Percentiles rank a stretch among this genome's conserved stretches.
Conservation (phyloP, 2,113 vertebrate genomes). For the Dipodomys ordii region DNA sequence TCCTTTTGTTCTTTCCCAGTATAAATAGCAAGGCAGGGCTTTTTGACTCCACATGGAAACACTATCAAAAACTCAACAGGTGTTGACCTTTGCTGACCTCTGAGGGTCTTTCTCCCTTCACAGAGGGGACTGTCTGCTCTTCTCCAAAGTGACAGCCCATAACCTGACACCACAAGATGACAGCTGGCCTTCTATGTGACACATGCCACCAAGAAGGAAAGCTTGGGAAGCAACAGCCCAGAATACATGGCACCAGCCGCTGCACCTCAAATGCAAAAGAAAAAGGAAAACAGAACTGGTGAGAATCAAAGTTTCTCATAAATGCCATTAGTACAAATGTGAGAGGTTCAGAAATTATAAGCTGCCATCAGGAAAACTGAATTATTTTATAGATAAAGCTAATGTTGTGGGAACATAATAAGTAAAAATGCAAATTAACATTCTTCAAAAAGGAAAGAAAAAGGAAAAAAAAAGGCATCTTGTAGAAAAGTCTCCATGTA, state of each 20-base stretch:
- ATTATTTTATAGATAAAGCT: slow-evolving; percentile 51
- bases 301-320: background rate
- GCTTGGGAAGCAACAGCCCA: background rate
- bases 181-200: slow-evolving; percentile 66
- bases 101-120: slow-evolving; percentile 43
- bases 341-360: slow-evolving; percentile 56
- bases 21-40: slow-evolving; percentile 75
- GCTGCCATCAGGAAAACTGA: slow-evolving; percentile 48
- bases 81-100: slow-evolving; percentile 67
- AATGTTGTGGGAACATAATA: slow-evolving; percentile 44
- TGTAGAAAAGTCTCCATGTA: background rate
- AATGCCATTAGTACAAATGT: slow-evolving; percentile 49
- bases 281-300: background rate
- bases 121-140: slow-evolving; percentile 37
- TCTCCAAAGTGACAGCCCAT: slow-evolving; percentile 29
- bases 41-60: slow-evolving; percentile 65
- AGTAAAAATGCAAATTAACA: slow-evolving; percentile 56
- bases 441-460: slow-evolving; percentile 45
- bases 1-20: slow-evolving; percentile 65
- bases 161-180: slow-evolving; percentile 63
- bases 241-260: background rate
- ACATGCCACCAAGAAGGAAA: slow-evolving; percentile 46
- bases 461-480: slow-evolving; percentile 57
- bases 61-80: slow-evolving; percentile 76
- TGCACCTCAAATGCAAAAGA: background rate